A percentile compares a stretch with the other conserved stretches of the same genome.
Conservation (phyloP, 2,888 invertebrate genomes). For the Yponomeuta cagnagella region DNA sequence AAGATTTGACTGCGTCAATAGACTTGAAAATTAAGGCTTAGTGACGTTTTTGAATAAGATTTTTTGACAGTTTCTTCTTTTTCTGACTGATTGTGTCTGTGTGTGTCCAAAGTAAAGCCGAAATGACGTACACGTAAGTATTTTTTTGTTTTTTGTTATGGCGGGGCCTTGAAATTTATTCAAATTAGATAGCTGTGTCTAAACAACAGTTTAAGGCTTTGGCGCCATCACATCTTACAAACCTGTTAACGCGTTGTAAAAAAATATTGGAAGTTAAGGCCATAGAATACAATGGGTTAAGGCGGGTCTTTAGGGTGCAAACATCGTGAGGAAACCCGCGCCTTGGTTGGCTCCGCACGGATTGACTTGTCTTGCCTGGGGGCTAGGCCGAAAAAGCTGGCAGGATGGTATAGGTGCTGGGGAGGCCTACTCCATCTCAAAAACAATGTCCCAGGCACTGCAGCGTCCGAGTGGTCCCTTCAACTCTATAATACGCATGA, state of each 20-base stretch:
- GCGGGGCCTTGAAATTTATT: background rate
- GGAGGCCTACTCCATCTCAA: too few species aligned
- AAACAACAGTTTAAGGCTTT: background rate
- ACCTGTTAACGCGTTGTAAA: slow-evolving; percentile 7
- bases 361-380: too few species aligned
- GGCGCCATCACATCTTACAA: background rate
- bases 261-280: slow-evolving; percentile 25
- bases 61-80: slow-evolving; percentile 29
- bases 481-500: too few species aligned
- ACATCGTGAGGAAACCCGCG: too few species aligned
- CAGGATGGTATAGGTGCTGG: too few species aligned
- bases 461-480: too few species aligned
- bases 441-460: too few species aligned
- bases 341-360: too few species aligned
- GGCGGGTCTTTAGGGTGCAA: background rate
- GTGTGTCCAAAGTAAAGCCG: slow-evolving; percentile 33
- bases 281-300: background rate
- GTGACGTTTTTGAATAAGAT: slow-evolving; percentile 25
- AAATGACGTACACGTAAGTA: slow-evolving; percentile 46
- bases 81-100: slow-evolving; percentile 30
- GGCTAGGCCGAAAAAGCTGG: too few species aligned
- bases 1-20: slow-evolving; percentile 9
- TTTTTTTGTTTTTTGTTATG: background rate
- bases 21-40: slow-evolving; percentile 20
- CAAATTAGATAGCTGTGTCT: slow-evolving; percentile 2